Evolutionary conservation across 1,140 invertebrate genomes (phyloP).

Genomic region (Cephus cinctus): DNA sequence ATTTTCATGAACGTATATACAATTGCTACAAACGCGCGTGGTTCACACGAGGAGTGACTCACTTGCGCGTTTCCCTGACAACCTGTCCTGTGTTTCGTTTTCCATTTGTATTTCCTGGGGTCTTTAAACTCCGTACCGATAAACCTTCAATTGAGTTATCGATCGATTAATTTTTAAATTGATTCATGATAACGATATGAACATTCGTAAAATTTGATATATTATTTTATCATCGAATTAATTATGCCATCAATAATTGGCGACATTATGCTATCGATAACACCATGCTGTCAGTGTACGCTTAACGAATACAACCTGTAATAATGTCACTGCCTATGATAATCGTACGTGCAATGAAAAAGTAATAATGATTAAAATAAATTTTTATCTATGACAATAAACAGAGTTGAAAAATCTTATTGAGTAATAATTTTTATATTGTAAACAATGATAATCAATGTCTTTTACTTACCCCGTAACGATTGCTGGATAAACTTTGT

Average conservation of each 20-base stretch:
- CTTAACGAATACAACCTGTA: constrained; percentile 23
- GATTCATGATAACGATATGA: too few species aligned
- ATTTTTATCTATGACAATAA: background rate
- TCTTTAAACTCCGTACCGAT: constrained; percentile 36
- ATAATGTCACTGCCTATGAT: background rate
- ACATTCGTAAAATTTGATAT: too few species aligned
- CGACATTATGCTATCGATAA: constrained; percentile 8
- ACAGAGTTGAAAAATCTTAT: too few species aligned
- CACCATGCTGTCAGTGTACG: background rate
- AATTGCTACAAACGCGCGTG: constrained; percentile 9
- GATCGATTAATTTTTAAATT: constrained; percentile 19
- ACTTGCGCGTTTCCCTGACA: constrained; percentile 25
- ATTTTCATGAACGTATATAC: constrained; percentile 18
- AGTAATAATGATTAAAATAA: too few species aligned
- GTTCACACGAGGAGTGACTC: constrained; percentile 32
- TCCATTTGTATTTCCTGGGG: constrained; percentile 21
- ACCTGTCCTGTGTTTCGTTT: constrained; percentile 9
- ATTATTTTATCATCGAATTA: too few species aligned
- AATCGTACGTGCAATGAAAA: too few species aligned
- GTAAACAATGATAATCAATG: background rate
- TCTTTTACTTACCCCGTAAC: background rate
- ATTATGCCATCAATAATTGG: constrained; percentile 12
- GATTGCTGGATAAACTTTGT: constrained; percentile 25
- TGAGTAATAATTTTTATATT: background rate
- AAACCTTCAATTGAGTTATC: background rate